phyloP scores from a whole-genome alignment of 2,888 invertebrate genomes.

The Sesamia inferens region DNA sequence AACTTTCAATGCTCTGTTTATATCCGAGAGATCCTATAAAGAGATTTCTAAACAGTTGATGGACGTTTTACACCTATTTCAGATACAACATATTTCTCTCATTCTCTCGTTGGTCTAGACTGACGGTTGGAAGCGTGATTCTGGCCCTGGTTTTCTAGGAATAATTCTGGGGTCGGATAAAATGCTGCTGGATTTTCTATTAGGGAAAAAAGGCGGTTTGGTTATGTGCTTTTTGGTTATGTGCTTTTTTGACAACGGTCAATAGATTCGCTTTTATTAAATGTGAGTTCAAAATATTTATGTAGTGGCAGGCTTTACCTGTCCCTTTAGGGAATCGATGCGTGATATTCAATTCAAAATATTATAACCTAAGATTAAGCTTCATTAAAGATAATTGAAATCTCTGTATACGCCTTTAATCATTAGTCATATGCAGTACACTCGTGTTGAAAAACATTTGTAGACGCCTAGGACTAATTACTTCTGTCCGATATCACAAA shows the following conservation, averaged over 20 bases:
- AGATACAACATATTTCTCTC: neutral
- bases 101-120: neutral
- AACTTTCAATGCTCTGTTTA: conserved; percentile 27
- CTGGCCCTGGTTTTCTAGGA: neutral
- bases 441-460: conserved; percentile 51
- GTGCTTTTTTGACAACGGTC: too few species aligned
- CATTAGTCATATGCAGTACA: conserved; percentile 44
- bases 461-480: conserved; percentile 56
- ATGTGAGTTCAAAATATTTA: too few species aligned
- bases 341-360: neutral
- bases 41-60: neutral
- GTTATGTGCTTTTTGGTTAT: too few species aligned
- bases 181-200: neutral
- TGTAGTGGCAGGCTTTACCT: too few species aligned
- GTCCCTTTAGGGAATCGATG: neutral
- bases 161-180: neutral
- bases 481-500: conserved; percentile 51
- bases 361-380: conserved; percentile 1
- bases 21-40: neutral
- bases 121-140: neutral
- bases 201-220: neutral
- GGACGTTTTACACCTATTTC: neutral
- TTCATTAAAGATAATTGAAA: conserved; percentile 33
- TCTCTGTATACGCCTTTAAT: conserved; percentile 16
- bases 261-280: neutral